A percentile compares a stretch with the other conserved stretches of the same genome.
phyloP scores from a whole-genome alignment of 2,797 vertebrate species.

The Euthynnus affinis region DNA sequence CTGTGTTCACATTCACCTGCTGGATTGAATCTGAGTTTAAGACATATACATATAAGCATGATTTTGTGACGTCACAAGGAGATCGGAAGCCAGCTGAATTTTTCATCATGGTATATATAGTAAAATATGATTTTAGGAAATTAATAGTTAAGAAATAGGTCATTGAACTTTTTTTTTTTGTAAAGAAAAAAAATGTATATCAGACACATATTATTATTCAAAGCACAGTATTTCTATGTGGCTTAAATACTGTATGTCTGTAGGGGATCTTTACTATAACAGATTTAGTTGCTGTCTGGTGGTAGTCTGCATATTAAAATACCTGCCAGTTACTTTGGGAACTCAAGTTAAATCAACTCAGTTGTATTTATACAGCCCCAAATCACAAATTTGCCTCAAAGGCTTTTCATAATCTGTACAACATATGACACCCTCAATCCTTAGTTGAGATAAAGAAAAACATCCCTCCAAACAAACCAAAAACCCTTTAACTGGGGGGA shows the following conservation, averaged over 20 bases:
- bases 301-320: not conserved
- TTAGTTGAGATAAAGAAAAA: too few relatives aligned
- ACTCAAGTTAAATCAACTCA: not conserved
- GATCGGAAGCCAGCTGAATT: not conserved
- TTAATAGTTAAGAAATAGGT: not conserved
- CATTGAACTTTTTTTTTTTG: not conserved
- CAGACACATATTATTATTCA: not conserved
- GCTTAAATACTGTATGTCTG: not conserved
- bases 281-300: too few relatives aligned
- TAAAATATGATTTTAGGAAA: conserved; percentile 1
- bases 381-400: not conserved
- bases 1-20: not conserved
- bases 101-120: not conserved
- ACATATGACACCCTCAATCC: not conserved
- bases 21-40: not conserved
- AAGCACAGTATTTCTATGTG: not conserved
- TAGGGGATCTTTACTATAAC: not conserved
- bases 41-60: not conserved
- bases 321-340: not conserved
- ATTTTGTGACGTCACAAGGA: conserved; percentile 8
- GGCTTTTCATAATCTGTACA: too few relatives aligned
- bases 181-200: not conserved
- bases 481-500: too few relatives aligned
- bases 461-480: too few relatives aligned
- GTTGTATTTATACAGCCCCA: not conserved